These are phyloP conservation scores for Gallinago paraguaiae DNA, from an alignment of 2,113 vertebrate genomes.

Conservation along the genomic window DNA sequence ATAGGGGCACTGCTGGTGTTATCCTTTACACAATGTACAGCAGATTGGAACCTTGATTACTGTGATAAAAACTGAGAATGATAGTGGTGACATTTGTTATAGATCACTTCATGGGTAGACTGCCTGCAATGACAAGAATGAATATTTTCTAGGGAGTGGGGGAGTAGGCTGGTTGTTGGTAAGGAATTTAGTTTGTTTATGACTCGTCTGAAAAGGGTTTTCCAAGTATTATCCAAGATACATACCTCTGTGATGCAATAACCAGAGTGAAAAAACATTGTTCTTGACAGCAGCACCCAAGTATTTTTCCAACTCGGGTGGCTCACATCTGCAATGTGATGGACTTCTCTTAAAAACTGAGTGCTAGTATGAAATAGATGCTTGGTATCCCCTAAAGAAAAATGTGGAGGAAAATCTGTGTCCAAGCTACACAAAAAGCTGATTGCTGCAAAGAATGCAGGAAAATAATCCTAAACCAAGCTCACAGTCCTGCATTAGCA, in stretches of 20 bases:
- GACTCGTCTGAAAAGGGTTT: background rate
- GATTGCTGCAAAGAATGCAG: background rate
- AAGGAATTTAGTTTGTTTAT: background rate
- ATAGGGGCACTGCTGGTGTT: background rate
- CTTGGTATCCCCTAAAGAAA: background rate
- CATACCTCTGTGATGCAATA: background rate
- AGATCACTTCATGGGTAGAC: background rate
- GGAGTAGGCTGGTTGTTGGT: background rate
- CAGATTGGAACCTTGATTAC: background rate
- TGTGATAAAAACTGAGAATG: background rate
- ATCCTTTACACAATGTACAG: background rate
- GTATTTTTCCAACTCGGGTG: background rate
- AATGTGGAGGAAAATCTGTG: background rate
- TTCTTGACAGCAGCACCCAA: background rate
- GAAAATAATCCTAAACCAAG: background rate
- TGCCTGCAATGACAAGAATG: background rate
- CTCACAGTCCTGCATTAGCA: background rate
- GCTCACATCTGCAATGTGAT: background rate
- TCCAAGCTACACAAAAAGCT: background rate
- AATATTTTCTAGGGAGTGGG: background rate
- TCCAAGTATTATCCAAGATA: background rate
- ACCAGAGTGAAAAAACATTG: background rate
- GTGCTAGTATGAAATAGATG: background rate
- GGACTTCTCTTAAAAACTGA: background rate
- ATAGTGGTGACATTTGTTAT: background rate